phyloP scores from a whole-genome alignment of 2,888 invertebrate species.

The Desoria tigrina region DNA sequence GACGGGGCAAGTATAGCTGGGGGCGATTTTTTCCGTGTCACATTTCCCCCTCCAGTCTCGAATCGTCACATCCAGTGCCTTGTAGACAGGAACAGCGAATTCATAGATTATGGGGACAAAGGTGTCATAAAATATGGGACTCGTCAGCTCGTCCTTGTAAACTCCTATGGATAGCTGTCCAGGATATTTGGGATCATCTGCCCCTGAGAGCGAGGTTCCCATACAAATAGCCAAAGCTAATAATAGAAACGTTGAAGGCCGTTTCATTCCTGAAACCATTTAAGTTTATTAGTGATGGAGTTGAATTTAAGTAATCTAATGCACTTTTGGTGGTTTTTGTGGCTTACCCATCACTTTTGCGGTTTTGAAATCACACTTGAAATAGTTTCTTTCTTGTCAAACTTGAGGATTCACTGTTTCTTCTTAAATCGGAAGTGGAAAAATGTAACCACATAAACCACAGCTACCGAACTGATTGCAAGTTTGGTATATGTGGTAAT shows the following conservation, averaged over 20 bases:
- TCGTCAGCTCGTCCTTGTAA: slow-evolving; percentile 27
- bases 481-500: too few relatives aligned
- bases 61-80: slow-evolving; percentile 40
- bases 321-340: too few relatives aligned
- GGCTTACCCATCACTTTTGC: too few relatives aligned
- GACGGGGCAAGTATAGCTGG: slow-evolving; percentile 48
- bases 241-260: too few relatives aligned
- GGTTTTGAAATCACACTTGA: too few relatives aligned
- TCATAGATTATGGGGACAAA: slow-evolving; percentile 44
- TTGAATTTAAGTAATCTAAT: too few relatives aligned
- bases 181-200: slow-evolving; percentile 4
- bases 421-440: not conserved
- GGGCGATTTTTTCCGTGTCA: slow-evolving; percentile 41
- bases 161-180: slow-evolving; percentile 36
- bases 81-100: slow-evolving; percentile 39
- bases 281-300: too few relatives aligned
- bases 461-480: too few relatives aligned
- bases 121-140: slow-evolving; percentile 42
- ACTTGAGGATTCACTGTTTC: too few relatives aligned
- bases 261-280: too few relatives aligned
- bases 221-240: not conserved
- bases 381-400: too few relatives aligned
- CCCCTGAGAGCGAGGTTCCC: not conserved
- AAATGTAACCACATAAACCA: too few relatives aligned
- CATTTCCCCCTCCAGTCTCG: slow-evolving; percentile 49